Evolutionary conservation across 2,113 vertebrate genomes (phyloP).

Genomic region (Brachirus orientalis): DNA sequence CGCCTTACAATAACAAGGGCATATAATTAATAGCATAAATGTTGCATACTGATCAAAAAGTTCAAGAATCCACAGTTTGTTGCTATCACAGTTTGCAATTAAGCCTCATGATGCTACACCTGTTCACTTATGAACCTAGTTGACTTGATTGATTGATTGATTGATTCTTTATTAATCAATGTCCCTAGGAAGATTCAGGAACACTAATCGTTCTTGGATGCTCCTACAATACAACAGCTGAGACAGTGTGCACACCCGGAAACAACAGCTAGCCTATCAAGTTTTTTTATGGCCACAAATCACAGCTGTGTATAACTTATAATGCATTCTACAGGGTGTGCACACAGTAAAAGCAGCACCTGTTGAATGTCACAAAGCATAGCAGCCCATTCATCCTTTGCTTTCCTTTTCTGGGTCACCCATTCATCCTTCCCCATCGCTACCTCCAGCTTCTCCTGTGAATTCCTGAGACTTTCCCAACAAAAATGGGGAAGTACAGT

Average conservation of each 20-base stretch:
- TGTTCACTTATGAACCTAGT: too few relatives aligned
- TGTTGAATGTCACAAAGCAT: not conserved
- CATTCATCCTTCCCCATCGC: not conserved
- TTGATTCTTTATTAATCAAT: too few relatives aligned
- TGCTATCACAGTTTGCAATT: too few relatives aligned
- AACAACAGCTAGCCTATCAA: not conserved
- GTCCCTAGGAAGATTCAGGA: too few relatives aligned
- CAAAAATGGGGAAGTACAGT: not conserved
- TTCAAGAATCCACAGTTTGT: too few relatives aligned
- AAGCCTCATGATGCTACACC: too few relatives aligned
- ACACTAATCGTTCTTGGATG: not conserved
- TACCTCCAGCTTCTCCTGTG: not conserved
- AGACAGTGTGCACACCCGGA: constrained; percentile 1
- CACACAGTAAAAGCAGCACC: constrained; percentile 31
- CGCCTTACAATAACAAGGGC: too few relatives aligned
- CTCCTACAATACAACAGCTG: not conserved
- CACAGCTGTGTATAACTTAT: constrained; percentile 12
- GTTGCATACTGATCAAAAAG: too few relatives aligned
- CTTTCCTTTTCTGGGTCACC: not conserved
- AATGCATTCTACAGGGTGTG: not conserved
- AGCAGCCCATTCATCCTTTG: not conserved
- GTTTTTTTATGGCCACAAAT: not conserved
- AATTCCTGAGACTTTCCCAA: not conserved
- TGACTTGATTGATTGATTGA: too few relatives aligned
- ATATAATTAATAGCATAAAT: too few relatives aligned